phyloP scores from a whole-genome alignment of 1,140 invertebrate genomes.

The Drosophila tani region DNA sequence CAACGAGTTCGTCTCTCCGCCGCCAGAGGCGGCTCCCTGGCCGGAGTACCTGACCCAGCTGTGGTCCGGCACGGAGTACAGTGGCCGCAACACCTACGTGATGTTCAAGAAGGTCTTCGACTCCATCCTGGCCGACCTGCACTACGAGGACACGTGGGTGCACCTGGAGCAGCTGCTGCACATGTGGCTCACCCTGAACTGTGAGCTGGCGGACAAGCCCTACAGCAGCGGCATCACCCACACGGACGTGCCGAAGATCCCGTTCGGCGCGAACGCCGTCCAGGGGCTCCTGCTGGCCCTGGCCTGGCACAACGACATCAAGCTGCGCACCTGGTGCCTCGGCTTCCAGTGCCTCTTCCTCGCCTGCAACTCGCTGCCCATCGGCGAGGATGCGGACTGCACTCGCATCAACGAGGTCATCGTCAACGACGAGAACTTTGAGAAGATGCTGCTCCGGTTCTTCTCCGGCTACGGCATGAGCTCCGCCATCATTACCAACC shows the following conservation, averaged over 20 bases:
- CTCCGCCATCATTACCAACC: slow-evolving; percentile 77
- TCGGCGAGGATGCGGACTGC: slow-evolving; percentile 70
- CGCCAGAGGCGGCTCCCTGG: slow-evolving; percentile 84
- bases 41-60: slow-evolving; percentile 82
- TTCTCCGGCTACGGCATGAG: slow-evolving; percentile 89
- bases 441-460: slow-evolving; percentile 90
- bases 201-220: slow-evolving; percentile 85
- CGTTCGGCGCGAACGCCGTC: slow-evolving; percentile 90
- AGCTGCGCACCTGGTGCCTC: slow-evolving; percentile 90
- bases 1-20: slow-evolving; percentile 75
- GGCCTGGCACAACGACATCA: slow-evolving; percentile 88
- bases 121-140: slow-evolving; percentile 88
- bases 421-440: slow-evolving; percentile 89
- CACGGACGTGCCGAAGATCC: slow-evolving; percentile 89
- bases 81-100: slow-evolving; percentile 73
- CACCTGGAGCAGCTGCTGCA: slow-evolving; percentile 93
- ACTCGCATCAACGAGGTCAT: slow-evolving; percentile 87
- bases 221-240: slow-evolving; percentile 86
- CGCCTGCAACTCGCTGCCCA: slow-evolving; percentile 86
- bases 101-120: slow-evolving; percentile 91
- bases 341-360: slow-evolving; percentile 89
- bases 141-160: slow-evolving; percentile 86
- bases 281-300: slow-evolving; percentile 89
- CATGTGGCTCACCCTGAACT: slow-evolving; percentile 93
- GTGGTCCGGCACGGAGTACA: slow-evolving; percentile 83